These are phyloP conservation scores for Mixornis gularis DNA, from an alignment of 2,113 vertebrate genomes.

Conservation along the genomic window DNA sequence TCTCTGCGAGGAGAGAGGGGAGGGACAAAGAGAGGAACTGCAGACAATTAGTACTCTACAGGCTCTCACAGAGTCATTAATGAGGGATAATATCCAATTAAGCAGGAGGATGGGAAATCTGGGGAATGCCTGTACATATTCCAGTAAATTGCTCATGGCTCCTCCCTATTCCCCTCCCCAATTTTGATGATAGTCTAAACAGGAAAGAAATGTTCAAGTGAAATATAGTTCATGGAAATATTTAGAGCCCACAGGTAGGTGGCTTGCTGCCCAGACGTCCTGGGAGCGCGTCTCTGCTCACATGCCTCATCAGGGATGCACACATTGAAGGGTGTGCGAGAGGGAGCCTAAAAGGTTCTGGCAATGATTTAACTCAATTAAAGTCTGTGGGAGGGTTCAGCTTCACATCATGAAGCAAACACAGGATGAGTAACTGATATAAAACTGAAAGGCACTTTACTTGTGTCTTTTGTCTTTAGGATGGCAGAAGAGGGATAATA, in stretches of 20 bases:
- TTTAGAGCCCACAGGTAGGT: slow-evolving; percentile 27
- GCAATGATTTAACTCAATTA: slow-evolving; percentile 27
- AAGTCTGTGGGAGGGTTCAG: slow-evolving; percentile 19
- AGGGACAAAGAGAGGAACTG: slow-evolving; percentile 21
- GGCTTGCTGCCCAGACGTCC: slow-evolving; percentile 38
- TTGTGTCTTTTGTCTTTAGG: slow-evolving; percentile 42
- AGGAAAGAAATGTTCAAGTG: neutral
- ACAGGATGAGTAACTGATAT: slow-evolving; percentile 6
- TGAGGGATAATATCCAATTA: slow-evolving; percentile 54
- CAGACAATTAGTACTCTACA: slow-evolving; percentile 54
- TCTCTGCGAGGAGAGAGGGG: slow-evolving; percentile 9
- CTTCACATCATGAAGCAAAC: slow-evolving; percentile 42
- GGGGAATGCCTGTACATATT: slow-evolving; percentile 21
- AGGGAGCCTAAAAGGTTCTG: slow-evolving; percentile 25
- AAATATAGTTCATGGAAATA: slow-evolving; percentile 26
- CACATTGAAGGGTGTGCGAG: neutral
- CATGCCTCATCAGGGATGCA: slow-evolving; percentile 13
- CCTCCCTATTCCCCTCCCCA: neutral
- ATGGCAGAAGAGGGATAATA: neutral
- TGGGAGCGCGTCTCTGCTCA: neutral
- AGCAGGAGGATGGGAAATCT: slow-evolving; percentile 45
- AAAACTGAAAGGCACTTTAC: slow-evolving; percentile 12
- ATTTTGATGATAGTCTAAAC: neutral
- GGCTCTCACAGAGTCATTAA: slow-evolving; percentile 52
- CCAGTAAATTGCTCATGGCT: slow-evolving; percentile 8